Evolutionary conservation across 2,797 vertebrate genomes (phyloP), one percentile per base, ranked within the genome.

Genomic region (Limosa lapponica): DNA sequence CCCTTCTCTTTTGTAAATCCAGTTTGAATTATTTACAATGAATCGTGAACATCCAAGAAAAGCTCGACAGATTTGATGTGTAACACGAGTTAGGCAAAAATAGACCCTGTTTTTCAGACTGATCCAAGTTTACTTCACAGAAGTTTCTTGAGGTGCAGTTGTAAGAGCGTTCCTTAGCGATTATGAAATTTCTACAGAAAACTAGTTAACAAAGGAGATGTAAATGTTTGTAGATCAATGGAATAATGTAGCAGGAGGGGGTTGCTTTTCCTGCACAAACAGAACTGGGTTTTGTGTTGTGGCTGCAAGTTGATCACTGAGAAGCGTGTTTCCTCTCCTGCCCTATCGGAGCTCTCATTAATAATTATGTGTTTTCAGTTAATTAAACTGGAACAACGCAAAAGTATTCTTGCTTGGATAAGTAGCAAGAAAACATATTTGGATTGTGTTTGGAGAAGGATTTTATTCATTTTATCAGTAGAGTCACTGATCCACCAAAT

Each of bases 211-310:
- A 98, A 98, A 98, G 84, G 96, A 97, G 97, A 98, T 98, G 98
- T 98, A 98, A 98, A 98, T 98, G 97, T 98, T 98, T 98, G 96
- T 96, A 94, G 95, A 97, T 98, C 97, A 97, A 82, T 97, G 87
- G 98, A 95, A 98, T 98, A 98, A 98, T 98, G 97, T 94, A 97
- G 93, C 97, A 96, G 97, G 98, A 98, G 98, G 98, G 98, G 98
- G 97, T 89, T 97, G 95, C 87, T 48, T 96, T 96, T 93, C 77
- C 96, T 95, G 70, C 91, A 94, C 93, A 97, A 97, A 97, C 95
- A 98, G 93, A 96, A 96, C 87, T 70, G 22, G 25, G 1, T 48
- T 96, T 93, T 96, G 79, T 97, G 73, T 97, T 65, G 85, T 97
- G 82, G 93, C 88, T 96, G 94, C 85, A 84, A 96, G 89, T 91